phyloP scores from a whole-genome alignment of 2,888 invertebrate genomes.

The Ceriagrion tenellum region DNA sequence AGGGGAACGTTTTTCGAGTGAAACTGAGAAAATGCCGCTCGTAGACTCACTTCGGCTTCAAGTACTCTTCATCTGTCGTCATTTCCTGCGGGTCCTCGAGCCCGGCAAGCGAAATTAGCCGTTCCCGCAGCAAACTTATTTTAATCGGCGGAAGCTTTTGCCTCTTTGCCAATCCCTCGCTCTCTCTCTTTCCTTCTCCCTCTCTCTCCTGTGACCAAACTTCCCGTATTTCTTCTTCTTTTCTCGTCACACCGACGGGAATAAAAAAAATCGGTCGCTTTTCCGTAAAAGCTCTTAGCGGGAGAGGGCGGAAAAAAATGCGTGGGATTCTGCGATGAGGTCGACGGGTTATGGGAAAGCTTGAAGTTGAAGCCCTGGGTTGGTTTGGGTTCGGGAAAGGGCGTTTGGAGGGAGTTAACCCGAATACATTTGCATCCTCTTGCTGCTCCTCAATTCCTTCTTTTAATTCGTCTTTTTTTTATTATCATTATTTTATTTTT shows the following conservation, averaged over 20 bases:
- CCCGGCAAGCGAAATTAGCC: background rate
- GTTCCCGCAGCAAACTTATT: background rate
- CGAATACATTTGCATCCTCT: slow-evolving; percentile 25
- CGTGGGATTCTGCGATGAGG: background rate
- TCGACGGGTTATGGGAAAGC: background rate
- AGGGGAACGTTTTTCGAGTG: background rate
- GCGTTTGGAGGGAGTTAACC: background rate
- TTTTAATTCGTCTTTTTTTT: background rate
- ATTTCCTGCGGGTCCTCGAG: background rate
- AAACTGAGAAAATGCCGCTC: background rate
- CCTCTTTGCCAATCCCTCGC: background rate
- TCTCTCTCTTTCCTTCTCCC: background rate
- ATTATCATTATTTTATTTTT: background rate
- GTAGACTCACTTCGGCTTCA: background rate
- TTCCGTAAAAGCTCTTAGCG: slow-evolving; percentile 31
- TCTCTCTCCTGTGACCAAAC: background rate
- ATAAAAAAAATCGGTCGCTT: background rate
- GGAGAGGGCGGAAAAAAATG: background rate
- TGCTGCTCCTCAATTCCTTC: background rate
- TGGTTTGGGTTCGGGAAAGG: background rate
- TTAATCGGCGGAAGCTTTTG: slow-evolving; percentile 6
- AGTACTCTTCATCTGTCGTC: slow-evolving; percentile 33
- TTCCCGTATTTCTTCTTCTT: background rate
- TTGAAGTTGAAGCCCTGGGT: background rate
- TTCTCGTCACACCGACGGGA: background rate